Percentiles rank a stretch among this genome's conserved stretches.
These are phyloP conservation scores for Pandion haliaetus DNA, from an alignment of 2,113 vertebrate species.

Conservation along the genomic window DNA sequence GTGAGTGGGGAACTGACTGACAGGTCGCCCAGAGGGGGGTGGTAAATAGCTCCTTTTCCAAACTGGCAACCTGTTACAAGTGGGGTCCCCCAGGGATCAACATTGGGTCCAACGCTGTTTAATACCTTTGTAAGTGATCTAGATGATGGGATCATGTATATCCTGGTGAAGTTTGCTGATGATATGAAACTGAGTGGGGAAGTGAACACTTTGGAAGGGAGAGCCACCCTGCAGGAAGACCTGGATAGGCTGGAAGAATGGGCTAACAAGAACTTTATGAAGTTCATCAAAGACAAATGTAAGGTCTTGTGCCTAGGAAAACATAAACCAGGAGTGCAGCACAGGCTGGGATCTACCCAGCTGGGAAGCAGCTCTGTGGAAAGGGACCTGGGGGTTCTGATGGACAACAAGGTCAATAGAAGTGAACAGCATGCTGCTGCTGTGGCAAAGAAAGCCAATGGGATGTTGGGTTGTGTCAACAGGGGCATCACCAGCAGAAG, in stretches of 20 bases:
- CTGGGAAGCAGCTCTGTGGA: background rate
- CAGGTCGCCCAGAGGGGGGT: background rate
- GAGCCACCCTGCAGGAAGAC: background rate
- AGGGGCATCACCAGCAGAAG: background rate
- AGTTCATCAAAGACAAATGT: background rate
- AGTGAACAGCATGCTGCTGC: background rate
- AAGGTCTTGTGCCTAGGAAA: background rate
- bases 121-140: background rate
- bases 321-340: background rate
- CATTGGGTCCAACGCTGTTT: background rate
- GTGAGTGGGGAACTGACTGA: background rate
- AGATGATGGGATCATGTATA: background rate
- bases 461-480: background rate
- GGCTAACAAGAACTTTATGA: background rate
- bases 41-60: background rate
- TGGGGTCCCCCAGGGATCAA: background rate
- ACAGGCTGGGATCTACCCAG: rapidly evolving
- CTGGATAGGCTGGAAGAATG: background rate
- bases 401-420: background rate
- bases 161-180: background rate
- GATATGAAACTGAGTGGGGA: background rate
- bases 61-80: background rate
- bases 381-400: background rate
- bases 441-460: background rate
- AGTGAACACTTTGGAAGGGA: background rate